Evolutionary conservation across 2,797 vertebrate genomes (phyloP), one percentile per base, ranked within the genome.

Genomic region (Parotocinclus haroldoi): DNA sequence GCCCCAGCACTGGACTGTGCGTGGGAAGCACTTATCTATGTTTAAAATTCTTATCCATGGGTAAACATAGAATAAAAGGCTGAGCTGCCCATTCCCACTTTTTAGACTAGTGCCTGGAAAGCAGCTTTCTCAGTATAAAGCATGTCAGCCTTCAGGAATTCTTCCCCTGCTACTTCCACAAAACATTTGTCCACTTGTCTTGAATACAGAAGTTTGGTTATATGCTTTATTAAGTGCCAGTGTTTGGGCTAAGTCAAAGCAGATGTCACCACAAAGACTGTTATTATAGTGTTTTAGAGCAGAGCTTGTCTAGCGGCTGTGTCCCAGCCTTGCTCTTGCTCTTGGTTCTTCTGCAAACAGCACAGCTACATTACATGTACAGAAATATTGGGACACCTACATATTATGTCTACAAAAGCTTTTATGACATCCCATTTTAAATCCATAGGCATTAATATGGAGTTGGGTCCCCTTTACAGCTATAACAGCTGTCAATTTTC

Each of bases 211-310:
- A 69, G 74, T 76, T 81, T 83, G 84, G 86, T 87, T 86, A 87
- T 83, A 86, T 85, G 84, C 82, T 87, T 89, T 88, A 88, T 89
- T 90, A 87, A 87, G 84, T 85, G 85, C 79, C 74, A 81, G 82
- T 84, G 84, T 82, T 86, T 82, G 72, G 53, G 58, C 79, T 87
- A 88, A 89, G 86, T 85, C 82, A 84, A 88, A 89, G 83, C 89
- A 90, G 85, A 89, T 89, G 88, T 87, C 85, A 86, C 84, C 81
- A 64, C 86, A 79, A 82, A 79, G 77, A 83, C 80, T 88, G 85
- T 88, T 86, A 76, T 76, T 82, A 74, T 65, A 68, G 84, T 76
- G 78, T 72, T 83, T 80, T 79, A 83, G 78, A 84, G 80, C 13
- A 27, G 71, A 73, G 80, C 80, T 82, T 83, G 79, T 86, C 82